Base-by-base conservation (phyloP, 2,797 vertebrate species). In the Crocidura indochinensis region DNA sequence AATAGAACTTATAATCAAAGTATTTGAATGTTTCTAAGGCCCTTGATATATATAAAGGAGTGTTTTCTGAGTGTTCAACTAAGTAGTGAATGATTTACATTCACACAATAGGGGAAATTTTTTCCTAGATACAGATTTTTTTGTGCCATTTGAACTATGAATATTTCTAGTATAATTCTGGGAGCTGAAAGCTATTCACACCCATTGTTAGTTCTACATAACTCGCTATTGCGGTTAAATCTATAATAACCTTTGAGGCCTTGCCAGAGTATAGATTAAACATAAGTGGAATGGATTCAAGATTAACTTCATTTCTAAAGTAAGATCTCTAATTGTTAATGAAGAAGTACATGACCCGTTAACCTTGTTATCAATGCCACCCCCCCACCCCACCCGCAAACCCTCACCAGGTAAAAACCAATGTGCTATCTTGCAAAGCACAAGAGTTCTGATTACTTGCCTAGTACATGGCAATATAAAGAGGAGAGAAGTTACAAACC, bases 91-190 rank as follows among this genome's bases (percentile, higher is more conserved):
- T 31, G 51, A 60, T n/a, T 60, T 46, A 47, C 65, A 81, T 46
- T 81, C 53, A 74, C 14, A 15, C 11, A 81, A 14, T 46, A 91
- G 53, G 56, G 76, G 44, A 60, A 22, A 29, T 0, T 72, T 90
- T 62, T 19, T 8, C 65, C 22, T 31, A 83, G 17, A 38, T 60
- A 67, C 24, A 90, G 31, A 46, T 60, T 38, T 2, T 81, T 71
- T 14, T 9, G 19, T 27, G 11, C 1, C 46, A 68, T 65, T 68
- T 76, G 84, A 60, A 73, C 27, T n/a, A 17, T 7, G 46, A 69
- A 74, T 26, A 0, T 44, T 84, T 82, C 67, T 62, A 77, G 31
- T 75, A 84, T 68, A 60, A 74, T 77, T 95, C 24, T 60, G 46
- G 51, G 38, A 38, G 38, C 38, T 38, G 38, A 38, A 5, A 38